Base-by-base conservation (phyloP, 2,888 invertebrate genomes). In the Chouioia cunea region DNA sequence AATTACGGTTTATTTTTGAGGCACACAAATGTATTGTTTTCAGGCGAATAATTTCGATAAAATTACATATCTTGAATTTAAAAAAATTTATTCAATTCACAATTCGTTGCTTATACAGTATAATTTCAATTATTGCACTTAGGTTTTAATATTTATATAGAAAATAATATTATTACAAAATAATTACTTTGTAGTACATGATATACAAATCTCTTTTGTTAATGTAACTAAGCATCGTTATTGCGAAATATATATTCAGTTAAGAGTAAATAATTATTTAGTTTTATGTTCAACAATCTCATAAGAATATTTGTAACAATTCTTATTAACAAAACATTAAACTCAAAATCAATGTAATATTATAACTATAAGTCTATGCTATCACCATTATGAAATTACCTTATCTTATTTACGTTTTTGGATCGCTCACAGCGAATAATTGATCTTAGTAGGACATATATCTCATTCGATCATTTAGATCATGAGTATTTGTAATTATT, bases 241-340 rank as follows among this genome's bases (percentile, higher is more conserved):
- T 3, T 36, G 1, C 2, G 36, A 36, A 8, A 36, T 36, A 36
- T 36, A 4, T 71, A 67, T 67, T 67, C 4, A 58, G 23, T 67
- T 58, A 64, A 52, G 56, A 48, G 18, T 71, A 67, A 63, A 71
- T 71, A 71, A 69, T 70, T 70, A 66, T 52, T 66, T 70, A 64
- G 52, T 70, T 70, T 58, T 67, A 66, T 70, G 46, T 20, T 59
- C 66, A 73, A 73, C 70, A 73, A 73, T 73, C 66, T 73, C 58
- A 58, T 56, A 59, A 67, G 43, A 52, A 65, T 43, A 43, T 12
- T 36, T 12, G 65, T 48, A 73, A 67, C 52, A 70, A 65, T 63
- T 70, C 47, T 53, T 44, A 47, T 48, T 57, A 69, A 73, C 60
- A 20, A n/a, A 65, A 67, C 54, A 70, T 58, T 67, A 18, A 67